A percentile compares a stretch with the other conserved stretches of the same genome.
These are phyloP conservation scores for Salvator merianae DNA, from an alignment of 2,113 vertebrate species.

Conservation along the genomic window DNA sequence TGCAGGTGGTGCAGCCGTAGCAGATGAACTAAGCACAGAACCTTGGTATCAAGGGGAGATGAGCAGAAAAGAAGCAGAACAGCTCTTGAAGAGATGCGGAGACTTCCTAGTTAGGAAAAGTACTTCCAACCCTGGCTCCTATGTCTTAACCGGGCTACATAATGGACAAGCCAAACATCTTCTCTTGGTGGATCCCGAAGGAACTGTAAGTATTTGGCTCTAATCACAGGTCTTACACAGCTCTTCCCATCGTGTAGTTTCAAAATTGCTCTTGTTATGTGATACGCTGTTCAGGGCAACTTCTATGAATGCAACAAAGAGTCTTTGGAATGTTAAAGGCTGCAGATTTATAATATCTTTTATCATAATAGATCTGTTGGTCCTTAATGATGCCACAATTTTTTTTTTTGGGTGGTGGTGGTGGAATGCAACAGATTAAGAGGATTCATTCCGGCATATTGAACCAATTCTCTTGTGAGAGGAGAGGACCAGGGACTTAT, in stretches of 20 bases:
- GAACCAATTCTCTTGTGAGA: neutral
- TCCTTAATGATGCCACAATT: too few relatives aligned
- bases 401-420: neutral
- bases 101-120: constrained; percentile 97
- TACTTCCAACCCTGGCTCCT: constrained; percentile 92
- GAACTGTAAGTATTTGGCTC: constrained; percentile 82
- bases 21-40: constrained; percentile 85
- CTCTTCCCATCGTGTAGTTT: neutral
- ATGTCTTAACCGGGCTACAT: constrained; percentile 95
- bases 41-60: constrained; percentile 93
- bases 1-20: constrained; percentile 71
- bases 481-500: neutral
- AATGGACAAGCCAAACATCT: constrained; percentile 93
- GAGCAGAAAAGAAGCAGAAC: constrained; percentile 93
- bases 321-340: neutral
- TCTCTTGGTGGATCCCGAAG: constrained; percentile 93
- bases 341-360: neutral
- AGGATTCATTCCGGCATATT: too few relatives aligned
- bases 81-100: constrained; percentile 87
- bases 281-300: neutral
- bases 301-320: neutral
- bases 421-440: neutral
- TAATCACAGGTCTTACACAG: neutral
- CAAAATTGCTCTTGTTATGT: neutral
- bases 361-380: neutral